phyloP scores from a whole-genome alignment of 2,888 invertebrate species.

The Perizoma flavofasciatum region DNA sequence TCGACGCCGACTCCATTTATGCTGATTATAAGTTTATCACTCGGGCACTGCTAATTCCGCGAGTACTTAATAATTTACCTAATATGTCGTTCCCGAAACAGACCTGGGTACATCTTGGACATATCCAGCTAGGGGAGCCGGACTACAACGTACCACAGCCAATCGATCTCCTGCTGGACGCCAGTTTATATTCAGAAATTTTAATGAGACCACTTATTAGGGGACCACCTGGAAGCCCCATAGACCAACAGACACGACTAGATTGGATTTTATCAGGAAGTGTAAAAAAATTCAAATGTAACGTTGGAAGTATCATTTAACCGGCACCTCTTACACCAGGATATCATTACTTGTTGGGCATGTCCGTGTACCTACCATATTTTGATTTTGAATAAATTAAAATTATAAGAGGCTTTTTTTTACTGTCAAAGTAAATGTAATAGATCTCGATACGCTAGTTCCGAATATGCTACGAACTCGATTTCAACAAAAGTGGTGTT shows the following conservation, averaged over 20 bases:
- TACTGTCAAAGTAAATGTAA: too few relatives aligned
- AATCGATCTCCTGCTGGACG: slow-evolving; percentile 32
- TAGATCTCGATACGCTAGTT: too few relatives aligned
- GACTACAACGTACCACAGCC: slow-evolving; percentile 27
- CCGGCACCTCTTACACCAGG: too few relatives aligned
- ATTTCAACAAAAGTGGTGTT: too few relatives aligned
- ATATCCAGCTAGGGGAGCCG: slow-evolving; percentile 33
- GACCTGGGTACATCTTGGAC: slow-evolving; percentile 28
- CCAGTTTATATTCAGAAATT: slow-evolving; percentile 26
- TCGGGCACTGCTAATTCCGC: slow-evolving; percentile 20
- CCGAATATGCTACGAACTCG: too few relatives aligned
- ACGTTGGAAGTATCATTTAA: too few relatives aligned
- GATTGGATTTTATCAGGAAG: slow-evolving; percentile 37
- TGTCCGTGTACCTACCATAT: too few relatives aligned
- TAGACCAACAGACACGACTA: slow-evolving; percentile 34
- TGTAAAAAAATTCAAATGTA: slow-evolving; percentile 29
- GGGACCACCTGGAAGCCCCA: slow-evolving; percentile 17
- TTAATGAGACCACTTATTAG: slow-evolving; percentile 30
- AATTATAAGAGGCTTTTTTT: too few relatives aligned
- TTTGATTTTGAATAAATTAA: too few relatives aligned
- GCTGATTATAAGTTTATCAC: slow-evolving; percentile 24
- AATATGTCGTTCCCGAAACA: slow-evolving; percentile 26
- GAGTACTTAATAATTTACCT: slow-evolving; percentile 27
- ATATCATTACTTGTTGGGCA: too few relatives aligned
- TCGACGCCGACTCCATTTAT: slow-evolving; percentile 16